Percentiles rank a stretch among this genome's conserved stretches.
phyloP scores from a whole-genome alignment of 2,888 invertebrate genomes.

The Lydus trimaculatus region DNA sequence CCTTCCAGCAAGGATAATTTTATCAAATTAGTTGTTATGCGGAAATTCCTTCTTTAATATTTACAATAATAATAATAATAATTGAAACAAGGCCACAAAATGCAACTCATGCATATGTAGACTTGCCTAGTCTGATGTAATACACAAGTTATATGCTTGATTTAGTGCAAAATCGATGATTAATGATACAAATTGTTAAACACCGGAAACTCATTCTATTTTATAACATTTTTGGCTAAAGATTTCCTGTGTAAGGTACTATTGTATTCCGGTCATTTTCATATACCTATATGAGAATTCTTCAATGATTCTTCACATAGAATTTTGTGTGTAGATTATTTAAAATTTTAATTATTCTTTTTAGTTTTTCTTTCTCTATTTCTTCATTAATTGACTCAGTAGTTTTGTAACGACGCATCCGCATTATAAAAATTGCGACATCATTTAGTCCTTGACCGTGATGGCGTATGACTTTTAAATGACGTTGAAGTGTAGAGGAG shows the following conservation, averaged over 20 bases:
- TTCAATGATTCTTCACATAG: background rate
- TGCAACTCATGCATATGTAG: background rate
- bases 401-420: background rate
- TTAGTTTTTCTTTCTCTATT: too few relatives aligned
- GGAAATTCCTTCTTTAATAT: background rate
- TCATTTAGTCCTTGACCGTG: conserved; percentile 3
- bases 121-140: background rate
- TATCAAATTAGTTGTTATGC: background rate
- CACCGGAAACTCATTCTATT: background rate
- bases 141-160: background rate
- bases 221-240: background rate
- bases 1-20: background rate
- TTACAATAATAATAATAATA: background rate
- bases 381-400: background rate
- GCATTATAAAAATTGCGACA: background rate
- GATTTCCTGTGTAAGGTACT: background rate
- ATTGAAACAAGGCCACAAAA: background rate
- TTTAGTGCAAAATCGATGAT: background rate
- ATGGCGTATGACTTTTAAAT: background rate
- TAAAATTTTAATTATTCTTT: too few relatives aligned
- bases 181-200: background rate
- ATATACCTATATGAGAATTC: background rate
- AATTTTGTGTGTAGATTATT: too few relatives aligned
- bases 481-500: background rate
- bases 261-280: background rate